phyloP scores from a whole-genome alignment of 2,797 vertebrate genomes.

The Danio jaintianensis region DNA sequence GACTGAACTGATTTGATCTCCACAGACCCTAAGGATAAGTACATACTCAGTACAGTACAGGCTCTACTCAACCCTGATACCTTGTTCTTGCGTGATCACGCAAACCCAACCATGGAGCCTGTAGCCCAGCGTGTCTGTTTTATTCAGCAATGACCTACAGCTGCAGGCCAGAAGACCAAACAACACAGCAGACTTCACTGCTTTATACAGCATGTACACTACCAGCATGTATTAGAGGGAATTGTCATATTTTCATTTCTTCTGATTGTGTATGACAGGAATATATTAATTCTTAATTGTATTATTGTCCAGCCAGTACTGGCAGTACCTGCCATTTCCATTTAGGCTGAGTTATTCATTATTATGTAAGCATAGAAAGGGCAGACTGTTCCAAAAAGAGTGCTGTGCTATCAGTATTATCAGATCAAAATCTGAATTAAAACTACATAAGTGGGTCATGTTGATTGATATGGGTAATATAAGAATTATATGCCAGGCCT shows the following conservation, averaged over 20 bases:
- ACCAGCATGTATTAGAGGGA: background rate
- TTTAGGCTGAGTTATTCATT: background rate
- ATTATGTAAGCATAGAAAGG: conserved; percentile 16
- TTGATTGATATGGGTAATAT: conserved; percentile 16
- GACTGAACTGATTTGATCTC: conserved; percentile 5
- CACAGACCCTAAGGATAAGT: background rate
- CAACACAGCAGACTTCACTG: conserved; percentile 21
- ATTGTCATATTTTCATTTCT: background rate
- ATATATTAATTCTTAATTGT: background rate
- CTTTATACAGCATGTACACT: background rate
- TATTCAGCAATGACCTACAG: conserved; percentile 69
- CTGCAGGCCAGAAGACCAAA: conserved; percentile 58
- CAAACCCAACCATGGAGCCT: conserved; percentile 6
- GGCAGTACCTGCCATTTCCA: conserved; percentile 6
- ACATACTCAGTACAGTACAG: background rate
- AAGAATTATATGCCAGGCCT: background rate
- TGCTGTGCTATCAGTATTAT: conserved; percentile 32
- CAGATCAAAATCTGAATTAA: conserved; percentile 55
- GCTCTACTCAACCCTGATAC: background rate
- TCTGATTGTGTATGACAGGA: background rate
- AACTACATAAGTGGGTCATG: conserved; percentile 66
- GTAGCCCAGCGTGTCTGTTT: conserved; percentile 31
- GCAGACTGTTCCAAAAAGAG: background rate
- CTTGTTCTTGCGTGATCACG: conserved; percentile 37
- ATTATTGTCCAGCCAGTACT: background rate